Evolutionary conservation across 2,797 vertebrate genomes (phyloP).

Genomic region (Parauchenoglanis punctatus): DNA sequence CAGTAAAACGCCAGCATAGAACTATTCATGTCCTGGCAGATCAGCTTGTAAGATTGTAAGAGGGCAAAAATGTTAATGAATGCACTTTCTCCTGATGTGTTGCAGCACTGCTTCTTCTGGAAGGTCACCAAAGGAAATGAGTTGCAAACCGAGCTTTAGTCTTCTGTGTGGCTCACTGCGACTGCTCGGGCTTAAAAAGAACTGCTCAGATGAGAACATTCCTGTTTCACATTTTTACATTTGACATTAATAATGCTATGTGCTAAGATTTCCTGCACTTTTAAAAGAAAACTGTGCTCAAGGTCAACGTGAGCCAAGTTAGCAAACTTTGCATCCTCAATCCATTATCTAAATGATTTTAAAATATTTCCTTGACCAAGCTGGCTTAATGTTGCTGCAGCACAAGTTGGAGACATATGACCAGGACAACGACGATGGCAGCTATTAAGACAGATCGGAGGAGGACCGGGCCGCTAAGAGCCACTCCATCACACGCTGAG

Average conservation of each 20-base stretch:
- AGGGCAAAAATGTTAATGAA: constrained; percentile 55
- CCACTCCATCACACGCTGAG: constrained; percentile 20
- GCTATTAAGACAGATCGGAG: constrained; percentile 54
- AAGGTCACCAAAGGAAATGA: constrained; percentile 55
- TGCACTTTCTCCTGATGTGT: constrained; percentile 43
- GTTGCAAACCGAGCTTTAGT: constrained; percentile 38
- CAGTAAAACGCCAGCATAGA: not conserved
- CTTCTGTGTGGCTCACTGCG: not conserved
- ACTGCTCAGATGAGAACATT: not conserved
- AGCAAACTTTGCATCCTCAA: not conserved
- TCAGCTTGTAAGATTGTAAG: constrained; percentile 15
- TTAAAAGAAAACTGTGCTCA: not conserved
- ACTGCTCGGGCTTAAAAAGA: not conserved
- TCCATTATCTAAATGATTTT: constrained; percentile 18
- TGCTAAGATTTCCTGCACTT: not conserved
- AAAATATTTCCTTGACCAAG: not conserved
- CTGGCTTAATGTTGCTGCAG: not conserved
- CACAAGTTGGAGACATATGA: constrained; percentile 20
- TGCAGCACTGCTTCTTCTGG: constrained; percentile 45
- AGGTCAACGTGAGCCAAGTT: not conserved
- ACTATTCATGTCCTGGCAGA: constrained; percentile 13
- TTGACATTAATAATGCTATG: not conserved
- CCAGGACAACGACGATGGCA: not conserved
- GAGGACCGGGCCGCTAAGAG: constrained; percentile 17
- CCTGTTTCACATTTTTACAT: not conserved